Conservation (phyloP, 1,140 invertebrate genomes). For the Anoplolepis gracilipes region DNA sequence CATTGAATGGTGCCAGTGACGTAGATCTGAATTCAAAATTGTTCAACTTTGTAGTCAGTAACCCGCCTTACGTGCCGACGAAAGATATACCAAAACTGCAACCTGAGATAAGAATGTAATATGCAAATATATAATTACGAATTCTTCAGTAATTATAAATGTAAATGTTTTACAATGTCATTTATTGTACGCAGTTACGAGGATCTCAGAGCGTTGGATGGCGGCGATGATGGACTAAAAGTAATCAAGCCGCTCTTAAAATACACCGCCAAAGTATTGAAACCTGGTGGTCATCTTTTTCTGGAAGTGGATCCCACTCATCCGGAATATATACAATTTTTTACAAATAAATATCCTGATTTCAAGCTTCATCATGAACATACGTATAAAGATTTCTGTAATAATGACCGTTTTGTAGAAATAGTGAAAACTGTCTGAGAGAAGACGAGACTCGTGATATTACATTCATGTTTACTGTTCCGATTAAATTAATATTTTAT, state of each 20-base stretch:
- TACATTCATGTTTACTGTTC: background rate
- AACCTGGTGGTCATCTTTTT: slow-evolving; percentile 86
- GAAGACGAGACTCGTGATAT: slow-evolving; percentile 27
- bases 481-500: slow-evolving; percentile 19
- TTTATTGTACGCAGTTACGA: slow-evolving; percentile 86
- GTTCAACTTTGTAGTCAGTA: slow-evolving; percentile 89
- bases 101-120: slow-evolving; percentile 88
- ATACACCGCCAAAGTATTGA: slow-evolving; percentile 85
- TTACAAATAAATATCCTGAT: slow-evolving; percentile 82
- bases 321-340: slow-evolving; percentile 85
- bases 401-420: slow-evolving; percentile 87
- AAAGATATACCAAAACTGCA: slow-evolving; percentile 85
- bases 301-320: slow-evolving; percentile 88
- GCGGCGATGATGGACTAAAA: slow-evolving; percentile 87
- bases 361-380: slow-evolving; percentile 83
- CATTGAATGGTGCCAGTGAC: slow-evolving; percentile 58
- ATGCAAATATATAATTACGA: background rate
- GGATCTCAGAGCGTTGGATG: slow-evolving; percentile 88
- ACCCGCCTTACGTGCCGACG: slow-evolving; percentile 89
- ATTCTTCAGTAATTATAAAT: slow-evolving; percentile 2
- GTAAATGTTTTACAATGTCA: slow-evolving; percentile 21
- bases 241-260: slow-evolving; percentile 87
- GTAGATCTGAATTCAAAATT: slow-evolving; percentile 78
- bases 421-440: slow-evolving; percentile 82
- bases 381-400: slow-evolving; percentile 87